phyloP scores from a whole-genome alignment of 2,797 vertebrate genomes.

The Eremophila alpestris region DNA sequence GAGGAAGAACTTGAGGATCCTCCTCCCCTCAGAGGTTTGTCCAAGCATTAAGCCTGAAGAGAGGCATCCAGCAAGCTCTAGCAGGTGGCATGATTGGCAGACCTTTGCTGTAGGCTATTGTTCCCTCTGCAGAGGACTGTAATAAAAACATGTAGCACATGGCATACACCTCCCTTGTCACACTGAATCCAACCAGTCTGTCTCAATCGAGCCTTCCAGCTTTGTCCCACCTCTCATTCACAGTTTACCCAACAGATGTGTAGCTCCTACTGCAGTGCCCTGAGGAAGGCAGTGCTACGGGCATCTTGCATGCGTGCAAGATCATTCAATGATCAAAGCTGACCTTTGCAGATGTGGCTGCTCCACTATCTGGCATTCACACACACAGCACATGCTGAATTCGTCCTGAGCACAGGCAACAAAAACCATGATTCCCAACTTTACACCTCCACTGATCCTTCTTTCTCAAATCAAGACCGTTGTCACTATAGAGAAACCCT shows the following conservation, averaged over 20 bases:
- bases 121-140: neutral
- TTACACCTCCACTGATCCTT: neutral
- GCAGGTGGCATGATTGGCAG: neutral
- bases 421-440: fast-evolving
- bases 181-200: neutral
- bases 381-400: neutral
- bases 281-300: neutral
- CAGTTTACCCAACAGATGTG: neutral
- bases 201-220: neutral
- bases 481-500: neutral
- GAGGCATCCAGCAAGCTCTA: neutral
- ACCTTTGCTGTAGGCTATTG: neutral
- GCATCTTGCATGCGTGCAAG: neutral
- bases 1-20: neutral
- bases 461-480: neutral
- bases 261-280: neutral
- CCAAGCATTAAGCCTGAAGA: neutral
- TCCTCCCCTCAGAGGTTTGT: neutral
- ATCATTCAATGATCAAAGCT: neutral
- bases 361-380: neutral
- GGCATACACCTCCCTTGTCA: neutral
- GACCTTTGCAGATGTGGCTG: neutral
- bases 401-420: neutral
- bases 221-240: neutral
- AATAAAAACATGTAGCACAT: neutral